Evolutionary conservation across 2,113 vertebrate genomes (phyloP).

Genomic region (Gasterosteus nipponicus): DNA sequence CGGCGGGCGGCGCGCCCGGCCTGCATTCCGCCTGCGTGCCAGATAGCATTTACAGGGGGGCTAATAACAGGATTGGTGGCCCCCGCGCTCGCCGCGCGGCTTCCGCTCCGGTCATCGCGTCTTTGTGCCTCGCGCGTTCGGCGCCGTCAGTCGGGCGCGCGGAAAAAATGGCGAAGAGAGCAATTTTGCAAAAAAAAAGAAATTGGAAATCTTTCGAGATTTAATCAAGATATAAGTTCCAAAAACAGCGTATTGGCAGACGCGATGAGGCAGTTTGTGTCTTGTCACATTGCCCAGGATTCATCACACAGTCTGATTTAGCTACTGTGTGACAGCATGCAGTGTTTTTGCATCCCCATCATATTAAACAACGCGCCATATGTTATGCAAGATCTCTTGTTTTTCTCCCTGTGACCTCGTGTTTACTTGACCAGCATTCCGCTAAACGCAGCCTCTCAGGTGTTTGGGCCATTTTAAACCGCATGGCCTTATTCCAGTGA

Average conservation of each 20-base stretch:
- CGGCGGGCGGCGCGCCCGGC: slow-evolving; percentile 54
- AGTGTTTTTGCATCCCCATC: not conserved
- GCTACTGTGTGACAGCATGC: not conserved
- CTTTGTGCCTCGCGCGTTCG: slow-evolving; percentile 29
- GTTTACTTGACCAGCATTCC: not conserved
- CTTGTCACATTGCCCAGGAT: slow-evolving; percentile 35
- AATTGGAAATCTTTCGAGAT: slow-evolving; percentile 37
- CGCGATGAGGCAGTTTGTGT: not conserved
- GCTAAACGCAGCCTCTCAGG: not conserved
- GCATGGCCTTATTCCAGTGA: not conserved
- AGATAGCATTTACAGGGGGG: slow-evolving; percentile 59
- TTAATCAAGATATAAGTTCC: slow-evolving; percentile 17
- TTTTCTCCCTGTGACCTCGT: not conserved
- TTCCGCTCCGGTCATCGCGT: slow-evolving; percentile 16
- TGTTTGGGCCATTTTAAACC: not conserved
- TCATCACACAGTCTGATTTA: slow-evolving; percentile 21
- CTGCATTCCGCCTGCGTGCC: slow-evolving; percentile 57
- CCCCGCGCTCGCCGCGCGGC: slow-evolving; percentile 12
- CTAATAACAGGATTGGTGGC: slow-evolving; percentile 58
- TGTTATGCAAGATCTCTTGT: slow-evolving; percentile 14
- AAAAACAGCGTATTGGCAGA: slow-evolving; percentile 27
- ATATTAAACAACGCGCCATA: slow-evolving; percentile 11
- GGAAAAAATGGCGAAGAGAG: not conserved
- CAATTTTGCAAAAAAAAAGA: not conserved
- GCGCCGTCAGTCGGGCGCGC: slow-evolving; percentile 5